phyloP scores from a whole-genome alignment of 2,797 vertebrate genomes.

The Odontamblyopus rebecca region DNA sequence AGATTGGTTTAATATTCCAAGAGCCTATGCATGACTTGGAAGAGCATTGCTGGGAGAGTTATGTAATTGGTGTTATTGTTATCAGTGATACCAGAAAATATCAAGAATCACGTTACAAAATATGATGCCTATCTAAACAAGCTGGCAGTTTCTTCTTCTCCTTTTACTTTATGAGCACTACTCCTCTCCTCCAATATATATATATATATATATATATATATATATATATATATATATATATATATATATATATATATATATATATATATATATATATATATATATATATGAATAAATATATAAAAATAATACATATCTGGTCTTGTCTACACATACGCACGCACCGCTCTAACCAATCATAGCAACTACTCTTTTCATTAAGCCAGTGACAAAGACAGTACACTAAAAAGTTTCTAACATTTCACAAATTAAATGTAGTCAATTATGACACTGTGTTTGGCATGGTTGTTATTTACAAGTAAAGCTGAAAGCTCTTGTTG shows the following conservation, averaged over 20 bases:
- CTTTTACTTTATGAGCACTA: too few species aligned
- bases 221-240: too few species aligned
- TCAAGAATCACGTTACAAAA: conserved; percentile 47
- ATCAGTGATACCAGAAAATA: conserved; percentile 45
- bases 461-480: background rate
- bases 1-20: conserved; percentile 53
- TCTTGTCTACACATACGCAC: too few species aligned
- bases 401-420: too few species aligned
- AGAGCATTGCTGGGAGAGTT: conserved; percentile 34
- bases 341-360: background rate
- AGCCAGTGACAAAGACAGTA: background rate
- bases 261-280: too few species aligned
- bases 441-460: background rate
- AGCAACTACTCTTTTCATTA: background rate
- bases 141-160: conserved; percentile 19
- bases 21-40: conserved; percentile 46
- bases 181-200: background rate
- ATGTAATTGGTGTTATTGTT: conserved; percentile 40
- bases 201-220: too few species aligned
- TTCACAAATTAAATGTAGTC: too few species aligned
- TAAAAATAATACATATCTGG: too few species aligned
- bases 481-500: conserved; percentile 1
- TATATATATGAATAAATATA: background rate
- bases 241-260: too few species aligned
- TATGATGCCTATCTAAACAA: conserved; percentile 4